Evolutionary conservation across 2,113 vertebrate species (phyloP), one percentile per base, ranked within the genome.

Genomic region (Caracal caracal): DNA sequence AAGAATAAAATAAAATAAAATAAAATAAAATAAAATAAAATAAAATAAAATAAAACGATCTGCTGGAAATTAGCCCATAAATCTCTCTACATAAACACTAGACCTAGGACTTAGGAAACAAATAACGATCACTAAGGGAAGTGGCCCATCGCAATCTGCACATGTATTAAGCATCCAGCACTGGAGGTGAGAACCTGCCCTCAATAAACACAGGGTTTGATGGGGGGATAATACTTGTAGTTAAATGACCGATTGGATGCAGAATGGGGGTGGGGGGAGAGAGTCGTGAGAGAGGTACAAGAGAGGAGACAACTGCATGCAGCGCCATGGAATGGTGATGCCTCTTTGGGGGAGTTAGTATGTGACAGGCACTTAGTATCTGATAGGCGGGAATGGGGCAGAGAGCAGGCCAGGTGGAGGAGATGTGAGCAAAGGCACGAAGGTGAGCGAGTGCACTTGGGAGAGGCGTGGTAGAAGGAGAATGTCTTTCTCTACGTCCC

Each of bases 321-420:
- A 22, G 13, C 4, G 6, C 13, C 51, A 20, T 3, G 24, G 56
- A 43, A 56, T 0, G 1, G 51, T 37, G 6, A 20, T 1, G 16
- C 20, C 22, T 59, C 51, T 10, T 43, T 40, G 9, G 5, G 5
- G 16, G 13, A 16, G 28, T 35, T 0, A 3, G 35, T 5, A 17
- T 0, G 1, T 0, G 4, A 7, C 0, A 15, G 82, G 37, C 2
- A 9, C 22, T 22, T 83, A 6, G 33, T 1, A 19, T 49, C 10
- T 43, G 19, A 0, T 1, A 26, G 16, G 4, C 1, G 13, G 66
- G 20, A 20, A 11, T 2, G 2, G 28, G 13, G 10, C 51, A 63
- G 35, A 66, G 6, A 53, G 22, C 9, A 3, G 0, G 1, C 17
- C 37, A 88, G 4, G 30, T 1, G 8, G 87, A 87, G 26, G 6